Evolutionary conservation across 2,797 vertebrate genomes (phyloP).

Genomic region (Heterohyrax brucei): DNA sequence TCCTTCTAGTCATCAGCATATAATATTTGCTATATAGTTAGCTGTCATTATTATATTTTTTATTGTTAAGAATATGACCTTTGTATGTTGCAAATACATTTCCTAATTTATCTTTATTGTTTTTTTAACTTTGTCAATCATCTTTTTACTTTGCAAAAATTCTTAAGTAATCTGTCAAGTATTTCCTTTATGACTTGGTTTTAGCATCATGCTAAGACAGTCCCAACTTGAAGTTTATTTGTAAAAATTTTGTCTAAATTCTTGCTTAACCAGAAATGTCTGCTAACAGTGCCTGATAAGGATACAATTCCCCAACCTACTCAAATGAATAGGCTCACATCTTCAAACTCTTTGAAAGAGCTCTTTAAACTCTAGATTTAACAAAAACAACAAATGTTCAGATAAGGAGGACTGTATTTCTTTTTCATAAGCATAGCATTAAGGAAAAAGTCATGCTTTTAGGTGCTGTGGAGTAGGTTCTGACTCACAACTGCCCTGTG

Average conservation of each 20-base stretch:
- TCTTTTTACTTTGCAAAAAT: slow-evolving; percentile 33
- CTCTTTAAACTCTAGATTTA: slow-evolving; percentile 33
- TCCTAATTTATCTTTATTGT: slow-evolving; percentile 1
- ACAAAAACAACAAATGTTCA: not conserved
- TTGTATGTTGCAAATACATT: not conserved
- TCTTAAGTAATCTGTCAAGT: not conserved
- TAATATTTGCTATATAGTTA: not conserved
- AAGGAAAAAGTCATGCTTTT: too few species aligned
- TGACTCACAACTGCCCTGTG: too few species aligned
- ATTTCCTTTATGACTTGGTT: not conserved
- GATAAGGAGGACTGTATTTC: not conserved
- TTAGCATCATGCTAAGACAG: not conserved
- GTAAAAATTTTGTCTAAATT: slow-evolving; percentile 45
- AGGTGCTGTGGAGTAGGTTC: too few species aligned
- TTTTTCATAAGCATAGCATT: not conserved
- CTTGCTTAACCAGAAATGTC: slow-evolving; percentile 35
- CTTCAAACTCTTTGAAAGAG: not conserved
- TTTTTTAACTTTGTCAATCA: slow-evolving; percentile 12
- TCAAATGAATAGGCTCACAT: slow-evolving; percentile 18
- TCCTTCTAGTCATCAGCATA: not conserved
- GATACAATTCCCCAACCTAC: not conserved
- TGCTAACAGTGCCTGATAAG: not conserved
- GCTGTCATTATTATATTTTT: not conserved
- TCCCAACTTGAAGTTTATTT: slow-evolving; percentile 35
- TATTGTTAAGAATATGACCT: slow-evolving; percentile 25